Evolutionary conservation across 2,113 vertebrate genomes (phyloP).

Genomic region (Girardinichthys multiradiatus): DNA sequence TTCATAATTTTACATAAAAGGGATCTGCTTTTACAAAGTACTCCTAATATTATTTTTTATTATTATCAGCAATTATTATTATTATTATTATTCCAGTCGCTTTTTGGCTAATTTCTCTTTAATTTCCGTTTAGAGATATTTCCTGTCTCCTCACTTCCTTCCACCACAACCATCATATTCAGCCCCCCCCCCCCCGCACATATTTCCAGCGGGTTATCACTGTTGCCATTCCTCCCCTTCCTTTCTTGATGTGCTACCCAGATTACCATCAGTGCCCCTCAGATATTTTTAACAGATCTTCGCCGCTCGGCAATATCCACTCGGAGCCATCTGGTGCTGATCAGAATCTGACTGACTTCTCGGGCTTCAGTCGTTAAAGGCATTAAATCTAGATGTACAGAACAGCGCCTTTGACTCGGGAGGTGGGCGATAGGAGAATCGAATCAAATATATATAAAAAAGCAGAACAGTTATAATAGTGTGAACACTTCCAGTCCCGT

Average conservation of each 20-base stretch:
- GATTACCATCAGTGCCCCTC: constrained; percentile 91
- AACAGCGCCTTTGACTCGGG: constrained; percentile 60
- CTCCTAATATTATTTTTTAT: not conserved
- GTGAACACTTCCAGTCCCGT: constrained; percentile 49
- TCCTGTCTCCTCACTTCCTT: constrained; percentile 69
- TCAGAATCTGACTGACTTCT: constrained; percentile 87
- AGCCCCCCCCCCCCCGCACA: constrained; percentile 78
- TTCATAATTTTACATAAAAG: not conserved
- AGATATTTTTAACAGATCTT: constrained; percentile 89
- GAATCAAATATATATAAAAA: constrained; percentile 48
- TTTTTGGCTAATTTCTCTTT: constrained; percentile 34
- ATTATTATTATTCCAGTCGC: not conserved
- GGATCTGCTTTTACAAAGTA: not conserved
- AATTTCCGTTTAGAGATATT: constrained; percentile 46
- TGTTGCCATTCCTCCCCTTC: constrained; percentile 84
- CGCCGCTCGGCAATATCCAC: constrained; percentile 85
- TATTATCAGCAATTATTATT: not conserved
- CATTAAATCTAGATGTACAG: constrained; percentile 82
- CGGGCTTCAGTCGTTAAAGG: constrained; percentile 82
- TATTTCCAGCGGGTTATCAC: constrained; percentile 91
- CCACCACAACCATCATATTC: constrained; percentile 74
- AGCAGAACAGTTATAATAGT: constrained; percentile 58
- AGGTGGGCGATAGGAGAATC: constrained; percentile 65
- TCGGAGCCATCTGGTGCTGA: constrained; percentile 92
- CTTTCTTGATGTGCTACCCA: constrained; percentile 86